Evolutionary conservation across 2,888 invertebrate genomes (phyloP).

Genomic region (Cinara cedri): DNA sequence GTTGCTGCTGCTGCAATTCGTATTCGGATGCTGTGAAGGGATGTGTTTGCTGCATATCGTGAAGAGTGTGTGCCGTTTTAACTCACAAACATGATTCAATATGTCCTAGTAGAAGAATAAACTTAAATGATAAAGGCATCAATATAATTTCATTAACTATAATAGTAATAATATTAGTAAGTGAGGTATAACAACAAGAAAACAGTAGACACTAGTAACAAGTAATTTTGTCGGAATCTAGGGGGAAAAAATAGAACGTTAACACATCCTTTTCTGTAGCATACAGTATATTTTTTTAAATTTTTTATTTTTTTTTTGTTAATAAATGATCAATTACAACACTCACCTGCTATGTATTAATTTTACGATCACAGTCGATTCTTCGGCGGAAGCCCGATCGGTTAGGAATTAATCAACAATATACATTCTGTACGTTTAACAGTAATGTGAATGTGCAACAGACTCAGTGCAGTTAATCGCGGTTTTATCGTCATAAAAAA

Average conservation of each 20-base stretch:
- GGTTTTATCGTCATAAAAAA: constrained; percentile 32
- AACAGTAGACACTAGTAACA: not conserved
- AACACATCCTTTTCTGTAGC: too few species aligned
- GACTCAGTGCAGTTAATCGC: constrained; percentile 4
- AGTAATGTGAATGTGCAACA: not conserved
- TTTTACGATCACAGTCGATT: not conserved
- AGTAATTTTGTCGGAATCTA: too few species aligned
- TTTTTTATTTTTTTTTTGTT: too few species aligned
- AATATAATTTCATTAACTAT: not conserved
- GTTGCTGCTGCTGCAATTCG: constrained; percentile 52
- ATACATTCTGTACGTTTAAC: not conserved
- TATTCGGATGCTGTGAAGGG: constrained; percentile 49
- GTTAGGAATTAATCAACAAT: constrained; percentile 13
- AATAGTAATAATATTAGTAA: not conserved
- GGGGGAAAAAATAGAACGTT: too few species aligned
- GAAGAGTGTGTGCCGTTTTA: not conserved
- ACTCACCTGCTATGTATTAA: constrained; percentile 25
- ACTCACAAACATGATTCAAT: constrained; percentile 34
- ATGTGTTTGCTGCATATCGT: constrained; percentile 47
- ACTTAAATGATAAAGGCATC: not conserved
- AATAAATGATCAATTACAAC: not conserved
- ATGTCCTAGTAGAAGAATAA: constrained; percentile 5
- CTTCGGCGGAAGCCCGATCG: constrained; percentile 31
- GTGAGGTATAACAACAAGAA: not conserved
- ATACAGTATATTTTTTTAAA: too few species aligned